Evolutionary conservation across 2,797 vertebrate genomes (phyloP).

Genomic region (Ctenochaetus hawaiiensis): DNA sequence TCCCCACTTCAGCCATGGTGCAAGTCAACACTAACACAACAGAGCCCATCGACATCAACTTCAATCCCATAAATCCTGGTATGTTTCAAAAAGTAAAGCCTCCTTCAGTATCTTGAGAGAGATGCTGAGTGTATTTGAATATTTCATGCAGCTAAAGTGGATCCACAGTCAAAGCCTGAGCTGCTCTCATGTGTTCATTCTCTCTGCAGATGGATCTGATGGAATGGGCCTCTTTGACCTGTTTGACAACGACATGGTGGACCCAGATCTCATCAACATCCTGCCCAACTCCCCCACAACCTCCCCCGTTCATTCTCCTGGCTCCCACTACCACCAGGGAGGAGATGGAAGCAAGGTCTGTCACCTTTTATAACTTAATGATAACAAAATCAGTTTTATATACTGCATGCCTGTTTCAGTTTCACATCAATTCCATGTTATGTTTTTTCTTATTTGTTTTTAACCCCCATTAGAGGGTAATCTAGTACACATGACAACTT

Average conservation of each 20-base stretch:
- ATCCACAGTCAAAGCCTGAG: not conserved
- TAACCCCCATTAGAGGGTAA: not conserved
- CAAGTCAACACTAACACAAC: constrained; percentile 95
- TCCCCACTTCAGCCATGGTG: constrained; percentile 83
- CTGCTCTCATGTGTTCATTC: not conserved
- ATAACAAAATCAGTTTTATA: not conserved
- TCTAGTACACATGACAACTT: too few relatives aligned
- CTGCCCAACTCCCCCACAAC: constrained; percentile 95
- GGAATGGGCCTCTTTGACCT: constrained; percentile 96
- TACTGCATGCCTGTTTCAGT: not conserved
- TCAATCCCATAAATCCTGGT: constrained; percentile 93
- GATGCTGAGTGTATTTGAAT: not conserved
- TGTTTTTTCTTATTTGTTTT: not conserved
- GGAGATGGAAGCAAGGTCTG: constrained; percentile 96
- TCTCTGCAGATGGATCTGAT: constrained; percentile 91
- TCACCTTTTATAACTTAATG: not conserved
- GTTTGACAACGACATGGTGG: constrained; percentile 94
- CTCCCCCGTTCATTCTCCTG: constrained; percentile 96
- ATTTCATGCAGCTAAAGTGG: not conserved
- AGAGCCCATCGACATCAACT: constrained; percentile 93
- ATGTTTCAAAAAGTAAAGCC: not conserved
- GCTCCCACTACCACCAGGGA: constrained; percentile 94
- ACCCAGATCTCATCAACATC: constrained; percentile 98
- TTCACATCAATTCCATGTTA: too few relatives aligned
- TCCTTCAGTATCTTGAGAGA: not conserved